phyloP scores from a whole-genome alignment of 2,113 vertebrate species.

The Coturnix japonica region DNA sequence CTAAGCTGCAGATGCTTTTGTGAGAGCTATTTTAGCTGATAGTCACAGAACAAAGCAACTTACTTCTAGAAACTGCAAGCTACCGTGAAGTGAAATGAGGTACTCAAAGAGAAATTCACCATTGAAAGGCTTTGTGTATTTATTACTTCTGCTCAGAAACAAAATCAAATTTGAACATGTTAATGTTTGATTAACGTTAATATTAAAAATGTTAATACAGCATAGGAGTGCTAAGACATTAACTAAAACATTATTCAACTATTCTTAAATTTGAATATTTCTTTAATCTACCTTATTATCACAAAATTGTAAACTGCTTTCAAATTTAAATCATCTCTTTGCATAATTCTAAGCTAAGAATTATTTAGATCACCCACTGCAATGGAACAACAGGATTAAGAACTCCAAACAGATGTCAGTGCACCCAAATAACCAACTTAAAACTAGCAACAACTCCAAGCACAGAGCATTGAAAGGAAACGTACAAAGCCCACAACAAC shows the following conservation, averaged over 20 bases:
- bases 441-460: not conserved
- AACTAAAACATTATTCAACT: not conserved
- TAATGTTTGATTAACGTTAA: no score
- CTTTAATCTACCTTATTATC: not conserved
- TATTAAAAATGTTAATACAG: not conserved
- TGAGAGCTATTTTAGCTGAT: no score
- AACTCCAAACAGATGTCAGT: not conserved
- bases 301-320: not conserved
- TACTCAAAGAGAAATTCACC: not conserved
- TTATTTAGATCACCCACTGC: not conserved
- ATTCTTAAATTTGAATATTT: not conserved
- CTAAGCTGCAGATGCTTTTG: not conserved
- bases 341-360: not conserved
- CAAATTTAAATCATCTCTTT: not conserved
- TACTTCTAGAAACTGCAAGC: not conserved
- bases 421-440: not conserved
- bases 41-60: not conserved
- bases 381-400: not conserved
- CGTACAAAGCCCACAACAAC: not conserved
- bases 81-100: not conserved
- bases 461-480: not conserved
- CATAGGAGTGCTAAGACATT: not conserved
- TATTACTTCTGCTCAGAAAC: not conserved
- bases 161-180: not conserved
- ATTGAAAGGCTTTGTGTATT: not conserved